Percentiles rank a stretch among this genome's conserved stretches.
phyloP scores from a whole-genome alignment of 2,797 vertebrate genomes.

The Podarcis lilfordi region DNA sequence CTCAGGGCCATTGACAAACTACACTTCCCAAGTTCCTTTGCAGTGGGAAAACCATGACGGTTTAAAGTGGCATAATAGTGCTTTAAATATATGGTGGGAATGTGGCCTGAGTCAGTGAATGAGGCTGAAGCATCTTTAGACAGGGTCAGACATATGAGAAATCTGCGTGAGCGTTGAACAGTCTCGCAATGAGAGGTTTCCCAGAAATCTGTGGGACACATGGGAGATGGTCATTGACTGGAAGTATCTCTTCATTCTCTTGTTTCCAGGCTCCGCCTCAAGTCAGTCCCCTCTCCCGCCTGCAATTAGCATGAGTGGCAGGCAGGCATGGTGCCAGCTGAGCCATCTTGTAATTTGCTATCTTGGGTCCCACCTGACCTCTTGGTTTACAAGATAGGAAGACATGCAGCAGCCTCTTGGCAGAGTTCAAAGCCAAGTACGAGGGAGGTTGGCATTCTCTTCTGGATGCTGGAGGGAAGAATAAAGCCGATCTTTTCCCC shows the following conservation, averaged over 20 bases:
- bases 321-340: constrained; percentile 16
- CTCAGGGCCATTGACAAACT: too few species aligned
- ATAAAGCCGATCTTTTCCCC: not conserved
- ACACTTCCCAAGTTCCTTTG: too few species aligned
- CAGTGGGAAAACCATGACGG: too few species aligned
- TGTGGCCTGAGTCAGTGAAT: not conserved
- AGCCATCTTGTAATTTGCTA: constrained; percentile 36
- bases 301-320: constrained; percentile 18
- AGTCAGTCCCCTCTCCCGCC: not conserved
- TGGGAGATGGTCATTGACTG: not conserved
- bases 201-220: not conserved
- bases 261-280: not conserved
- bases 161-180: not conserved
- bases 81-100: too few species aligned
- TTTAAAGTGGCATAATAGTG: too few species aligned
- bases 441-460: not conserved
- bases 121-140: not conserved
- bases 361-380: constrained; percentile 20
- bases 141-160: not conserved
- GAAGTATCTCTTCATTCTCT: not conserved
- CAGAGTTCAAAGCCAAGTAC: constrained; percentile 3
- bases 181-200: not conserved
- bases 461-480: not conserved
- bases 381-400: constrained; percentile 31
- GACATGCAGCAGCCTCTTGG: constrained; percentile 11